Percentiles rank a stretch among this genome's conserved stretches.
These are phyloP conservation scores for Sinocyclocheilus anshuiensis DNA, from an alignment of 2,113 vertebrate species.

Conservation along the genomic window DNA sequence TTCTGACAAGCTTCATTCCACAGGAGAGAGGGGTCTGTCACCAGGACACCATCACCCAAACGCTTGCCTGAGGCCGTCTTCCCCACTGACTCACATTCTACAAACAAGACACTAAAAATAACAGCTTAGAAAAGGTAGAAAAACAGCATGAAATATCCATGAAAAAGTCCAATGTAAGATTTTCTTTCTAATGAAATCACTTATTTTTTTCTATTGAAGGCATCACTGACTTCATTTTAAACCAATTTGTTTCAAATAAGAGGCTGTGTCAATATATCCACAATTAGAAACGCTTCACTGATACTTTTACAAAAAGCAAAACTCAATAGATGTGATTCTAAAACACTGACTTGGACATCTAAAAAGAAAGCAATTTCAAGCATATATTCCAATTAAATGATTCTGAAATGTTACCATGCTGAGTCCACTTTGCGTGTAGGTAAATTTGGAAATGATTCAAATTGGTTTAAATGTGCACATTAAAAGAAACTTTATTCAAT, in stretches of 20 bases:
- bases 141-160: constrained; percentile 38
- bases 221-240: background rate
- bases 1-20: constrained; percentile 60
- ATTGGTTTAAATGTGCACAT: background rate
- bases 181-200: background rate
- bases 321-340: background rate
- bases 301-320: background rate
- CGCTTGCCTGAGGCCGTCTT: constrained; percentile 51
- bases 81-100: constrained; percentile 49
- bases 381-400: background rate
- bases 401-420: background rate
- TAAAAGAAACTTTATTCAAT: background rate
- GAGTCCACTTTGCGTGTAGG: background rate
- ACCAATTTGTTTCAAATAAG: background rate
- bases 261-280: background rate
- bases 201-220: background rate
- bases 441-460: background rate
- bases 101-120: constrained; percentile 60
- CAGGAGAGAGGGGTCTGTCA: constrained; percentile 46
- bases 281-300: background rate
- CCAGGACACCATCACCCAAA: constrained; percentile 49
- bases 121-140: constrained; percentile 42
- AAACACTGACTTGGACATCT: background rate
- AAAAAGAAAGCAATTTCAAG: background rate
- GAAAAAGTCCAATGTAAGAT: background rate